These are phyloP conservation scores for Mastomys natalensis DNA, from an alignment of 2,113 vertebrate genomes.

Conservation along the genomic window DNA sequence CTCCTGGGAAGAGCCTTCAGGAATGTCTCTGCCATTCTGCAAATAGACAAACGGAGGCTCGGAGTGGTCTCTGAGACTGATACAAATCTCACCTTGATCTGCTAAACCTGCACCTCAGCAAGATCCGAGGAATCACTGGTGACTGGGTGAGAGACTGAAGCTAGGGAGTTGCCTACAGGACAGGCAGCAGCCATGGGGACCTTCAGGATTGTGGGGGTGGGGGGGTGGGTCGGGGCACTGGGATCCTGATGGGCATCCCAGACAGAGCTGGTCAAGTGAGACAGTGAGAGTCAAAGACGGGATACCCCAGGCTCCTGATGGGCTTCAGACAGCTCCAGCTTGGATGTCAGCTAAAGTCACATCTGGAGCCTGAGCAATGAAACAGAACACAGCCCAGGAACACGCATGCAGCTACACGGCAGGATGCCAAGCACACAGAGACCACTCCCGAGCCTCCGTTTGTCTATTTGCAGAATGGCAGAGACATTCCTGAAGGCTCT, in stretches of 20 bases:
- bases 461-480: not conserved
- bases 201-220: no score
- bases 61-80: not conserved
- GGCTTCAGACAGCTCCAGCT: not conserved
- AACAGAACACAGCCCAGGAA: not conserved
- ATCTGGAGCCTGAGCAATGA: not conserved
- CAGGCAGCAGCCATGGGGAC: not conserved
- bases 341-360: not conserved
- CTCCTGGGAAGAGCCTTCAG: not conserved
- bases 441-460: not conserved
- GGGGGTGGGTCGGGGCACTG: not conserved
- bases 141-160: not conserved
- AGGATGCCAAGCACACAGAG: not conserved
- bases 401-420: fast-evolving
- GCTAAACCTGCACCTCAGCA: no score
- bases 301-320: not conserved
- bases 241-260: not conserved
- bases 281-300: not conserved
- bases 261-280: not conserved
- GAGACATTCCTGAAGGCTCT: not conserved
- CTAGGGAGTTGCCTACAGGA: not conserved
- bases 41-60: not conserved
- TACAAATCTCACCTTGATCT: not conserved
- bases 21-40: not conserved
- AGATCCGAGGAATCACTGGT: not conserved